Evolutionary conservation across 2,797 vertebrate species (phyloP), one percentile per base, ranked within the genome.

Genomic region (Pogonophryne albipinna): DNA sequence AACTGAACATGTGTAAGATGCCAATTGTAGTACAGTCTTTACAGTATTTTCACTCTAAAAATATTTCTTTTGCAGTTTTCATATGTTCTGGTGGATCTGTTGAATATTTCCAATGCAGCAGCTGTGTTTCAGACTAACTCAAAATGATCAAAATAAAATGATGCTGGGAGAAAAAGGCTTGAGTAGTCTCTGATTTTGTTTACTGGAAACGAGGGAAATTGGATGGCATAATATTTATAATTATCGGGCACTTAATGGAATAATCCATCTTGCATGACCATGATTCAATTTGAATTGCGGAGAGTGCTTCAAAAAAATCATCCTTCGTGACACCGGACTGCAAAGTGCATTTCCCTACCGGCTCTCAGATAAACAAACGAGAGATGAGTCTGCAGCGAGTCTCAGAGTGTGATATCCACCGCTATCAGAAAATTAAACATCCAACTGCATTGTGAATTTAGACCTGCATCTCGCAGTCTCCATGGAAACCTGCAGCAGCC

Each of bases 401-500:
- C 73, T 38, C 55, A 49, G 69, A 17, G 59, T 69, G 77, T 66
- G 61, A 83, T 51, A 64, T 74, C 56, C 38, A 42, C 51, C 1
- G 0, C 66, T 74, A 68, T 85, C 81, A 84, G 79, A 80, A 87
- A 89, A 89, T 90, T 74, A 83, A 86, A 79, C 52, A 61, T 67
- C 71, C 64, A 49, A 63, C 52, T 67, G 75, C 66, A 63, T 47
- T 56, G 46, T 31, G 87, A 68, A 86, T 71, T 73, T 42, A 59
- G n/a, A 74, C 57, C 31, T 42, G 60, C 75, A 77, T 80, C 71
- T 34, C 49, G 13, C 62, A 12, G 79, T 92, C 51, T 1, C 87
- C 82, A 89, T 91, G 88, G 90, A 84, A 76, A 92, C 88, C 14
- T 2, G 45, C 62, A 58, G 69, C 64, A 71, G 61, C 56, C 49